Conservation (phyloP, 2,888 invertebrate species). For the Apantesis nais region DNA sequence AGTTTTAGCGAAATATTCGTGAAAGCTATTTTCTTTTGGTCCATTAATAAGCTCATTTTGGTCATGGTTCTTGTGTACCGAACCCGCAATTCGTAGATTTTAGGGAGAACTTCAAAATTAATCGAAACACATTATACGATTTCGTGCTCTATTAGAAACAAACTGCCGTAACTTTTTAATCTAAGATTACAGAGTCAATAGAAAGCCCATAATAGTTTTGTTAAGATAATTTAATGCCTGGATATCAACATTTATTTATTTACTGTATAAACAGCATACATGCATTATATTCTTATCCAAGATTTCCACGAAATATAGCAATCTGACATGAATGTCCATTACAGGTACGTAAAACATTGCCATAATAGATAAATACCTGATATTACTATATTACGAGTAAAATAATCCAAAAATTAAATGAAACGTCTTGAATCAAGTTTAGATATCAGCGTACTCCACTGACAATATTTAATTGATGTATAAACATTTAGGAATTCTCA, state of each 20-base stretch:
- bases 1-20: neutral
- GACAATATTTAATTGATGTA: too few species aligned
- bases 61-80: neutral
- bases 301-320: too few species aligned
- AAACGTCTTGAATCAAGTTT: too few species aligned
- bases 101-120: constrained; percentile 30
- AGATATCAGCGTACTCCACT: too few species aligned
- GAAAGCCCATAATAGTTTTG: neutral
- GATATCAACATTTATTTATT: neutral
- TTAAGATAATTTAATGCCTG: neutral
- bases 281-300: too few species aligned
- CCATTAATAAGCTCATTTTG: neutral
- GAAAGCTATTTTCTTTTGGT: constrained; percentile 9
- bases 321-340: too few species aligned
- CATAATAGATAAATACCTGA: too few species aligned
- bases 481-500: too few species aligned
- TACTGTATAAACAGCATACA: too few species aligned
- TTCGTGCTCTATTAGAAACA: constrained; percentile 45
- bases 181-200: constrained; percentile 3
- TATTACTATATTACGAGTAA: too few species aligned
- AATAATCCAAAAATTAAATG: too few species aligned
- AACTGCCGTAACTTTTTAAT: constrained; percentile 39
- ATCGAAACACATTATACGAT: constrained; percentile 44
- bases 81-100: constrained; percentile 13
- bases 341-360: too few species aligned